A percentile compares a stretch with the other conserved stretches of the same genome.
phyloP scores from a whole-genome alignment of 2,797 vertebrate species.

The Hipposideros larvatus region DNA sequence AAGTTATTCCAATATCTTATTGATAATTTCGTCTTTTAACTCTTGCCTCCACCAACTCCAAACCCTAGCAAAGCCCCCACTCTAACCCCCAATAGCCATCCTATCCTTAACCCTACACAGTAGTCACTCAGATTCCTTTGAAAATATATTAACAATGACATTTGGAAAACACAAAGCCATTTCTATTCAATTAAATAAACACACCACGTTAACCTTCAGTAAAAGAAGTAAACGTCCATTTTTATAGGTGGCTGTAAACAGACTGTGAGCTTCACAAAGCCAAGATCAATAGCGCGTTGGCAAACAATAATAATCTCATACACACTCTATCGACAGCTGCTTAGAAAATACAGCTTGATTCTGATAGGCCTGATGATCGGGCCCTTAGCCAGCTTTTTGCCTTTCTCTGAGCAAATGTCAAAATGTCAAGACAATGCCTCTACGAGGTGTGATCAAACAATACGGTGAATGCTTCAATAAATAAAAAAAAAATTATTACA shows the following conservation, averaged over 20 bases:
- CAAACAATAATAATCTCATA: constrained; percentile 89
- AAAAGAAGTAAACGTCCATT: constrained; percentile 87
- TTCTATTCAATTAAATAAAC: constrained; percentile 91
- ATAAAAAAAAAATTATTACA: too few species aligned
- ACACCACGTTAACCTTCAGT: constrained; percentile 88
- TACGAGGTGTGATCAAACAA: too few species aligned
- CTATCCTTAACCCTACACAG: not conserved
- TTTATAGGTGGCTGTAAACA: constrained; percentile 88
- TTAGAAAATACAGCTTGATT: constrained; percentile 87
- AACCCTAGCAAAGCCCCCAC: not conserved
- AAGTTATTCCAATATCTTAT: not conserved
- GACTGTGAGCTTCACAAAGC: constrained; percentile 87
- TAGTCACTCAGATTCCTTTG: constrained; percentile 75
- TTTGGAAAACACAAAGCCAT: constrained; percentile 88
- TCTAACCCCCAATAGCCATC: not conserved
- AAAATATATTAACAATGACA: constrained; percentile 89
- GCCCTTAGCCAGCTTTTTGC: constrained; percentile 78
- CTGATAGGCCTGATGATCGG: constrained; percentile 81
- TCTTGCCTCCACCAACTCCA: constrained; percentile 26
- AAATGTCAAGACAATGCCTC: constrained; percentile 80
- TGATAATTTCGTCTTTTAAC: not conserved
- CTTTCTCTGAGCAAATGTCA: constrained; percentile 76
- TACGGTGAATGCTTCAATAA: too few species aligned
- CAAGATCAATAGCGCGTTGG: constrained; percentile 88
- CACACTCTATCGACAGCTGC: constrained; percentile 87